Base-by-base conservation (phyloP, 2,797 vertebrate genomes). In the Melanotaenia parkinsoni region DNA sequence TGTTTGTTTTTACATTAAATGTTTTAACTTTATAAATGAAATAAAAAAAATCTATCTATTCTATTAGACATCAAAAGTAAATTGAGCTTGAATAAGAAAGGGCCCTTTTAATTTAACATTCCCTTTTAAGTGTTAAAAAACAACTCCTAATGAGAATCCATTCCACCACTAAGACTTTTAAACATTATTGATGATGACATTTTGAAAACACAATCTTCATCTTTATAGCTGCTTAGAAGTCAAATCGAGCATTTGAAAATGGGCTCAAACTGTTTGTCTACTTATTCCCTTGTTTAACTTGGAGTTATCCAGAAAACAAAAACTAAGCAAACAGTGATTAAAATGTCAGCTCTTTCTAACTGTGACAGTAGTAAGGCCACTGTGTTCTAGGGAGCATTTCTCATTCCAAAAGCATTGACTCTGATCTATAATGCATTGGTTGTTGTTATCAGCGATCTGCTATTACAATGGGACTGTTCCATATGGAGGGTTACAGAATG, bases 401-500 rank as follows among this genome's bases (percentile, higher is more conserved):
- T 74, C 75, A 91, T 85, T 81, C 85, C 77, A 60, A 81, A 82
- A 40, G 69, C 60, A 65, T 74, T 83, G 84, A 82, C 78, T 56
- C 60, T 58, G 63, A 91, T 92, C 85, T 77, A 92, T 92, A 87
- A 79, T 81, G 70, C 77, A 87, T 66, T 1, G 45, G 45, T 63
- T 16, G 40, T 43, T 18, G 16, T 43, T 43, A 43, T 43, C 66
- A 67, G 33, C 12, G 13, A 66, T 74, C 71, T 4, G 70, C 81
- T 45, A 65, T n/a, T 57, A 10, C 37, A 47, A 58, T 0, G 60
- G 28, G 70, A 57, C 22, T 6, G 74, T 14, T 77, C 47, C 73
- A 70, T 74, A 70, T 50, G 61, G 77, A 65, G 14, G 37, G 64
- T 32, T 63, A 38, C 62, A 58, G 74, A 47, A 60, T 58, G 43